Evolutionary conservation across 2,113 vertebrate species (phyloP), one percentile per base, ranked within the genome.

Genomic region (Potamarius usumacintae): DNA sequence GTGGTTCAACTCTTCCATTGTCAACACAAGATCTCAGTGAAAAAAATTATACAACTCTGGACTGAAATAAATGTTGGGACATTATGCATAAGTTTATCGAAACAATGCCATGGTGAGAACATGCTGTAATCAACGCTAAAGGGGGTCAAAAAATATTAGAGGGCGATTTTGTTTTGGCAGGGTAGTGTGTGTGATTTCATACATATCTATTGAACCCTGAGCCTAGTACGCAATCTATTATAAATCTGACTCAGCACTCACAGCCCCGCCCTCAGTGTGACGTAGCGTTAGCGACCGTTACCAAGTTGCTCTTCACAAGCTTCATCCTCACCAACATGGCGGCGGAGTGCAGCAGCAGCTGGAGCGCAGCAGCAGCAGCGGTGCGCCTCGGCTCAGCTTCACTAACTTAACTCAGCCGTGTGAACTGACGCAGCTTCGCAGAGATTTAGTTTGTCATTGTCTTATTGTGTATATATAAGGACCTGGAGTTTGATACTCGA

Each of bases 281-380:
- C 87, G 86, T 86, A 82, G 65, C 53, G 55, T 58, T 83, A 83
- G 84, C 78, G 83, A 78, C 87, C 69, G 89, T 93, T 90, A 91
- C 92, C 92, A 90, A 89, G 92, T 88, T 86, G 89, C 93, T 94
- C 90, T 91, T 93, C 84, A 92, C 55, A 91, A 90, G 90, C 87
- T 87, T 92, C 91, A 91, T 86, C 89, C 87, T 92, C 89, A 94
- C 88, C 94, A 95, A 93, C 91, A 94, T 94, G 93, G 93, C 92
- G 93, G 87, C 86, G 89, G 87, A 89, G 85, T 89, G 71, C 84
- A 91, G 89, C 83, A 91, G 90, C 83, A 65, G 81, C 83, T 85
- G 83, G 83, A 85, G 84, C 84, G 42, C 42, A 42, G 42, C 42
- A 42, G 67, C 83, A 58, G 65, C 83, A 72, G 84, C 84, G 55